Evolutionary conservation across 2,113 vertebrate genomes (phyloP), one percentile per base, ranked within the genome.

Genomic region (Prionailurus viverrinus): DNA sequence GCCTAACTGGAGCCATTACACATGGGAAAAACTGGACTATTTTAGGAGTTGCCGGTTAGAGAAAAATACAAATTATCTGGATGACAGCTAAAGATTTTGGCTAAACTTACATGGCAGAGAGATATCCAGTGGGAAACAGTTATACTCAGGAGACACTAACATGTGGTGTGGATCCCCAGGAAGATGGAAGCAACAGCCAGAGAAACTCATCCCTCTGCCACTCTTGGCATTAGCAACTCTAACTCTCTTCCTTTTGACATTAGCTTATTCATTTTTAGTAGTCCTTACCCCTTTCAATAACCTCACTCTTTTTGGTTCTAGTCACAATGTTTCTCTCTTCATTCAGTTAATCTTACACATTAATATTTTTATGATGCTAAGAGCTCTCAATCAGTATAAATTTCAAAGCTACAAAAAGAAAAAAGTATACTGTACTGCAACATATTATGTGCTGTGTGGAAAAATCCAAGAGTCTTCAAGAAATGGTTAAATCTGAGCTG

Each of bases 401-500:
- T 65, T 89, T 68, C 81, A 83, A 97, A 84, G 63, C 33, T 36
- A 84, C 31, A 69, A 25, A 94, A 93, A 78, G 48, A 55, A 96
- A 86, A 92, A 94, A 16, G 39, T 2, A 69, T 25, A 36, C 39
- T 85, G 93, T 41, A 80, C 25, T 84, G 58, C 15, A 86, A 39
- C 36, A 48, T 76, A 71, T 11, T 25, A 5, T 4, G 83, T 33
- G 39, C 63, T 96, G 2, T 73, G 19, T 61, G 11, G 21, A 23
- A 65, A 63, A 96, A 65, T 45, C 23, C 65, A 89, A 73, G 61
- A 53, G 51, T 31, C 31, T 69, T 80, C 16, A 96, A 89, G 89
- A 96, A 95, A 97, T 65, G 55, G 31, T 87, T 29, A 95, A 79
- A 94, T 80, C 19, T 91, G n/a, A 80, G 48, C 31, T 93, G 39